Evolutionary conservation across 2,113 vertebrate genomes (phyloP).

Genomic region (Cyanoliseus patagonus): DNA sequence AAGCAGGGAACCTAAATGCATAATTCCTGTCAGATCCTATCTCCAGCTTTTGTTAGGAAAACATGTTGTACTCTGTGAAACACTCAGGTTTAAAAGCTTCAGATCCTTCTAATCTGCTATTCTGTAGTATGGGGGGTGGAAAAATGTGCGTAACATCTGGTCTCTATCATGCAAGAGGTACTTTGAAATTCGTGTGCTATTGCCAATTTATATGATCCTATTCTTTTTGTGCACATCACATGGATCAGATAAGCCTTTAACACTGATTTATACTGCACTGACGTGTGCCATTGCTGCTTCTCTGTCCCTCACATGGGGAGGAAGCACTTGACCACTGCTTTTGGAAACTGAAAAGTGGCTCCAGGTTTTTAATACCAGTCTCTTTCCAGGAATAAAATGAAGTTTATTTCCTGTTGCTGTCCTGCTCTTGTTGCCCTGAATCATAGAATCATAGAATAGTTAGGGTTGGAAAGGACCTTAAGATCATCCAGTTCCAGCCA

Average conservation of each 20-base stretch:
- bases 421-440: background rate
- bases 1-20: background rate
- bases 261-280: background rate
- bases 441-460: no score
- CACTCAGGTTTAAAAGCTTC: background rate
- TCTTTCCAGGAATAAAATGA: background rate
- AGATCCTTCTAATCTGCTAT: background rate
- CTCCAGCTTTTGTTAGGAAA: background rate
- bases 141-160: background rate
- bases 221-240: rapidly evolving
- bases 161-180: background rate
- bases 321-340: rapidly evolving
- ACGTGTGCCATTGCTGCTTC: background rate
- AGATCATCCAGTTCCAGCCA: no score
- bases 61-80: background rate
- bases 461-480: no score
- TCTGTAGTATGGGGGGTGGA: rapidly evolving
- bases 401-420: background rate
- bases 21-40: background rate
- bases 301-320: background rate
- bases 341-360: background rate
- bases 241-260: background rate
- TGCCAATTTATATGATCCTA: background rate
- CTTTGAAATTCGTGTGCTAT: background rate
- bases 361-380: background rate